These are phyloP conservation scores for Cryptus armator DNA, from an alignment of 2,888 invertebrate genomes.

Conservation along the genomic window DNA sequence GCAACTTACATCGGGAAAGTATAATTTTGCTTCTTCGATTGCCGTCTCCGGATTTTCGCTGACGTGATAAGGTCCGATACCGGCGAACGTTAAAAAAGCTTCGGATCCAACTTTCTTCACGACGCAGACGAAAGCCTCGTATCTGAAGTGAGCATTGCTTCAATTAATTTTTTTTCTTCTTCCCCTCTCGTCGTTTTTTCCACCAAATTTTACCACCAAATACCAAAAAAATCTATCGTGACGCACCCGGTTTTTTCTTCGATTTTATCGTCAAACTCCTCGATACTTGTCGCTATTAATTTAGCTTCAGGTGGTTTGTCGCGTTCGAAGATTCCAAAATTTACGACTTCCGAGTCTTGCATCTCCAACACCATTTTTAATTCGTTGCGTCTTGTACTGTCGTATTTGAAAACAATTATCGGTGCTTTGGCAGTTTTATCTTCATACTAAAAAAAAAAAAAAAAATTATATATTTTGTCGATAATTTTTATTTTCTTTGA, in stretches of 20 bases:
- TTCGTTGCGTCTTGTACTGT: slow-evolving; percentile 81
- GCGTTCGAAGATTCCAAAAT: slow-evolving; percentile 82
- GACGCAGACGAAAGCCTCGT: slow-evolving; percentile 81
- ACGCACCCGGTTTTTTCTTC: slow-evolving; percentile 79
- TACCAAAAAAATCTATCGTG: background rate
- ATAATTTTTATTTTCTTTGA: background rate
- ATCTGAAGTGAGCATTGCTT: slow-evolving; percentile 72
- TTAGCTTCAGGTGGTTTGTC: slow-evolving; percentile 82
- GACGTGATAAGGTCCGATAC: slow-evolving; percentile 83
- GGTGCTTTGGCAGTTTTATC: slow-evolving; percentile 79
- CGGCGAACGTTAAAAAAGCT: slow-evolving; percentile 83
- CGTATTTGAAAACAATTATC: slow-evolving; percentile 82
- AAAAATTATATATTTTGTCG: background rate
- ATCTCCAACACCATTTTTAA: slow-evolving; percentile 80
- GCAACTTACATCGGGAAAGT: slow-evolving; percentile 78
- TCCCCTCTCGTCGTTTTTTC: slow-evolving; percentile 12
- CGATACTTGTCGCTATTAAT: slow-evolving; percentile 79
- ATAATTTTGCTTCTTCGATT: slow-evolving; percentile 80
- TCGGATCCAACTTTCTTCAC: slow-evolving; percentile 82
- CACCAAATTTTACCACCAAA: no score
- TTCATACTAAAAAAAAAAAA: slow-evolving; percentile 77
- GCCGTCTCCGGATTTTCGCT: slow-evolving; percentile 83
- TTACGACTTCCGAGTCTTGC: slow-evolving; percentile 79
- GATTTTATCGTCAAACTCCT: slow-evolving; percentile 77
- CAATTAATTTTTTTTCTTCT: background rate